phyloP scores from a whole-genome alignment of 2,888 invertebrate genomes.

The Brenthis hecate region DNA sequence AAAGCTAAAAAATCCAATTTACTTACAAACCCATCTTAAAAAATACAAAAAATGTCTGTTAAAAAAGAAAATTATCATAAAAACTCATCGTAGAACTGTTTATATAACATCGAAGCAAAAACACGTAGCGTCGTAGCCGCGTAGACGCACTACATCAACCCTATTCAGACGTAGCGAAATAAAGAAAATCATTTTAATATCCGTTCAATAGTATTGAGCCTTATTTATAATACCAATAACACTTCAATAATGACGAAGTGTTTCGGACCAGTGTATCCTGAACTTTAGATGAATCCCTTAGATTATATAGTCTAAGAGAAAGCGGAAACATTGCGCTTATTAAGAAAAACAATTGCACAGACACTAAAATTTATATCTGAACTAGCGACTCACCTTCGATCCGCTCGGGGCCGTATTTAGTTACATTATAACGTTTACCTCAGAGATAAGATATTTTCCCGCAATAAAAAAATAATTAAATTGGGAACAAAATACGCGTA shows the following conservation, averaged over 20 bases:
- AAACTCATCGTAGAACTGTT: neutral
- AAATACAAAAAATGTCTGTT: neutral
- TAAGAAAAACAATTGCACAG: too few species aligned
- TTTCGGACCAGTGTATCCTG: conserved; percentile 49
- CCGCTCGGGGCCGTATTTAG: too few species aligned
- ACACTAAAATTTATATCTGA: too few species aligned
- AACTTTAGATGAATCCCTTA: conserved; percentile 30
- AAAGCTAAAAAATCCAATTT: neutral
- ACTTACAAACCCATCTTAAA: neutral
- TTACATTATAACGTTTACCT: too few species aligned
- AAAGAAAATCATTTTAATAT: conserved; percentile 75
- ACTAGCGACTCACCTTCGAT: too few species aligned
- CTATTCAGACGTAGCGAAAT: conserved; percentile 46
- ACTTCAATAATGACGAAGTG: conserved; percentile 74
- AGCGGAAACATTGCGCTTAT: too few species aligned
- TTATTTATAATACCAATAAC: conserved; percentile 79
- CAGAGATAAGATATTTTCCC: too few species aligned
- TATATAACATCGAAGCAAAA: conserved; percentile 6
- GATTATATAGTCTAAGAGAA: conserved; percentile 24
- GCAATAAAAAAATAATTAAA: too few species aligned
- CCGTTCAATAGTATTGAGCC: conserved; percentile 67
- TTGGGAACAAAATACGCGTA: too few species aligned
- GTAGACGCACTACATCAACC: conserved; percentile 50
- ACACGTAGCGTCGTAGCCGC: conserved; percentile 42
- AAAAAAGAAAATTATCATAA: conserved; percentile 9